A percentile compares a stretch with the other conserved stretches of the same genome.
Evolutionary conservation across 2,113 vertebrate genomes (phyloP).

Genomic region (Rutilus rutilus): DNA sequence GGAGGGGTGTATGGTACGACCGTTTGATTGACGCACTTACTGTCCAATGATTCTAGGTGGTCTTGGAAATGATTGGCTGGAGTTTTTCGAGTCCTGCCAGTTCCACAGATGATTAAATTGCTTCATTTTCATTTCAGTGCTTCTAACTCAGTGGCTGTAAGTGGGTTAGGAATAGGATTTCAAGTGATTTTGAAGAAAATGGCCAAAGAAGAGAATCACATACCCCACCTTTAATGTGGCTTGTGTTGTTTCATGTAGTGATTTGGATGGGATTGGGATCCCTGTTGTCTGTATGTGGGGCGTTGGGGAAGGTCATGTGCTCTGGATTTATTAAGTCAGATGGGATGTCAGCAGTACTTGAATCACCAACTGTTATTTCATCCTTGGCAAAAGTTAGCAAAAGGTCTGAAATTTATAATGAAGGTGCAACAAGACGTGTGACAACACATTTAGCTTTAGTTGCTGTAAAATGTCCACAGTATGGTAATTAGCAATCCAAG

Average conservation of each 20-base stretch:
- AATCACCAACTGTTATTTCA: constrained; percentile 10
- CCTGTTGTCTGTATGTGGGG: constrained; percentile 11
- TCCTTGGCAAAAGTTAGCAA: constrained; percentile 1
- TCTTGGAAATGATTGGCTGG: too few relatives aligned
- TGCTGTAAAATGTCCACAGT: not conserved
- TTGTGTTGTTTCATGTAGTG: not conserved
- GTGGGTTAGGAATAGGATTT: too few relatives aligned
- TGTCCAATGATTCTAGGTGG: too few relatives aligned
- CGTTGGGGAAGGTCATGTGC: not conserved
- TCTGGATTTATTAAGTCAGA: constrained; percentile 14
- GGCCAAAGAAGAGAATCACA: too few relatives aligned
- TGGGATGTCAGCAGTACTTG: constrained; percentile 13
- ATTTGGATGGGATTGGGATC: constrained; percentile 27
- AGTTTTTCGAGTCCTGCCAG: too few relatives aligned
- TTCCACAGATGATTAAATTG: too few relatives aligned
- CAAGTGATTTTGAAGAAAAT: too few relatives aligned
- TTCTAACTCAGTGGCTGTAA: too few relatives aligned
- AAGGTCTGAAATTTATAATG: not conserved
- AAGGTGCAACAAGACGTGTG: not conserved
- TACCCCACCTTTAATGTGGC: too few relatives aligned
- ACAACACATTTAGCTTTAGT: not conserved
- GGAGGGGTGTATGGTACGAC: too few relatives aligned
- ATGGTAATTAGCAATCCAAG: not conserved
- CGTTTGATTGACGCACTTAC: too few relatives aligned
- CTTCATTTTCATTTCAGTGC: too few relatives aligned